Evolutionary conservation across 2,888 invertebrate species (phyloP).

Genomic region (Cheilosia soror): DNA sequence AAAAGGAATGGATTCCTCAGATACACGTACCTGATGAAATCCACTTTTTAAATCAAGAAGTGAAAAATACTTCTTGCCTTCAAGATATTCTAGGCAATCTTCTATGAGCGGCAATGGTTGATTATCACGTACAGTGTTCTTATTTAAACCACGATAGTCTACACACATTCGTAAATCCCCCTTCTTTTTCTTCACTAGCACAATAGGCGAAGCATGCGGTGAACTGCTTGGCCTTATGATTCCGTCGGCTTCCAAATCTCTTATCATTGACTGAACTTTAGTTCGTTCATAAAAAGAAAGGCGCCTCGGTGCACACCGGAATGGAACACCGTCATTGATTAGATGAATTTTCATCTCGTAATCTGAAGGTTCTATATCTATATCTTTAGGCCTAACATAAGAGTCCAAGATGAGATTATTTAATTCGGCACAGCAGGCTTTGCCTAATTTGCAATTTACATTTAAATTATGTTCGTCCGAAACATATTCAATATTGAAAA

Average conservation of each 20-base stretch:
- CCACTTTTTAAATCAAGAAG: conserved; percentile 69
- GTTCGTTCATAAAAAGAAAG: conserved; percentile 8
- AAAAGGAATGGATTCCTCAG: conserved; percentile 69
- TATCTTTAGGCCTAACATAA: background rate
- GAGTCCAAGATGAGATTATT: background rate
- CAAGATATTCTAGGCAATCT: conserved; percentile 63
- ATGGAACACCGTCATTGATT: conserved; percentile 9
- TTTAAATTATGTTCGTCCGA: background rate
- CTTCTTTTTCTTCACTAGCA: conserved; percentile 41
- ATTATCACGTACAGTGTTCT: conserved; percentile 48
- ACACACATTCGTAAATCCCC: conserved; percentile 31
- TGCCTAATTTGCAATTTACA: background rate
- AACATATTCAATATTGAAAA: background rate
- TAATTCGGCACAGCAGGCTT: conserved; percentile 3
- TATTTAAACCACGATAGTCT: conserved; percentile 27
- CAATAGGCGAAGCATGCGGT: background rate
- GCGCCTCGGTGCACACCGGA: background rate
- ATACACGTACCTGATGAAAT: conserved; percentile 66
- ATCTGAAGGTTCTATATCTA: conserved; percentile 1
- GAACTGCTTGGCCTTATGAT: conserved; percentile 1
- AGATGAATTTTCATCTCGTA: conserved; percentile 6
- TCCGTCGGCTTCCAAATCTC: background rate
- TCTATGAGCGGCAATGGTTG: conserved; percentile 61
- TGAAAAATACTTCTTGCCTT: conserved; percentile 69
- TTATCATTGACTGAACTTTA: conserved; percentile 9